Base-by-base conservation (phyloP, 2,797 vertebrate genomes). In the Yasuhikotakia modesta region DNA sequence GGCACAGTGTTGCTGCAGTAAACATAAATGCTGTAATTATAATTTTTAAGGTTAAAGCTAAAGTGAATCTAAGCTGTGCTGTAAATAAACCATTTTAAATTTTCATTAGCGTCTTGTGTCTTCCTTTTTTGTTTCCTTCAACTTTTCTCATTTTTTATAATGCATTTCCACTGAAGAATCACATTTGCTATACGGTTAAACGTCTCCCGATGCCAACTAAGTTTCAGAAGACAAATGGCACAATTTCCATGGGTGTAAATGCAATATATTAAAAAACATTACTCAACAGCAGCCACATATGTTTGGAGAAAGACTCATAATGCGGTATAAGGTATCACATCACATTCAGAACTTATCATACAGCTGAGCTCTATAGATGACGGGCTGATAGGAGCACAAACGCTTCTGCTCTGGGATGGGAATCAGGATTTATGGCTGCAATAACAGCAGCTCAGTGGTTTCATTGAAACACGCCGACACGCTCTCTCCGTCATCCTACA, bases 351-450 rank as follows among this genome's bases (percentile, higher is more conserved):
- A 71, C 35, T 53, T 78, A 78, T 78, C 68, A 7, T 43, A 71
- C 76, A 78, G 68, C 76, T 78, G 68, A 39, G 68, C 46, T 64
- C 58, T 71, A 64, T 78, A 70, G 68, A 78, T 53, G 48, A 68
- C 39, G 12, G 4, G 32, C 32, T 53, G 67, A 61, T 43, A 61
- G 10, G 57, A 17, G 55, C 5, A 2, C 1, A 21, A 55, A 22
- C 19, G 46, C 14, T 39, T 24, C 22, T 16, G n/a, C 5, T 22
- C 39, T 70, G 22, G 27, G 75, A 35, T 73, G 13, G 6, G 39
- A 52, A 60, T 70, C 80, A 78, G 75, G 81, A 84, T 84, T 82
- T 84, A 82, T 84, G 83, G 46, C 55, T 58, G 74, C 77, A 84
- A 82, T 84, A 82, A 82, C 57, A 55, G 66, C 48, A 21, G 73